phyloP scores from a whole-genome alignment of 1,140 invertebrate species.

The Doryteuthis pealeii region DNA sequence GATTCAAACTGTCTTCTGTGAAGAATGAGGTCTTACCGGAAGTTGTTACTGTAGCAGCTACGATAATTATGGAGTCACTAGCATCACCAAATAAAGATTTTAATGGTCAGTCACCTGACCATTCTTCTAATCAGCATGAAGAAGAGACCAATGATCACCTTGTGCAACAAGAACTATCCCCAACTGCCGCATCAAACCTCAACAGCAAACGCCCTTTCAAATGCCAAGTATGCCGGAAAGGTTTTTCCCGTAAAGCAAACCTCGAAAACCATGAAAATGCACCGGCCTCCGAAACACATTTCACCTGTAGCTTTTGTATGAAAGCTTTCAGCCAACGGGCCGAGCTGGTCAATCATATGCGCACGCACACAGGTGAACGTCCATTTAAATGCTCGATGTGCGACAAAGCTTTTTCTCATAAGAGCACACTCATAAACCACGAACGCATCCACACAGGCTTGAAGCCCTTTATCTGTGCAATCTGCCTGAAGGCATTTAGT shows the following conservation, averaged over 20 bases:
- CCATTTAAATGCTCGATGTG: slow-evolving; percentile 76
- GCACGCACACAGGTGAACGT: slow-evolving; percentile 19
- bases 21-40: too few relatives aligned
- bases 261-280: not conserved
- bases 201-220: slow-evolving; percentile 11
- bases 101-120: too few relatives aligned
- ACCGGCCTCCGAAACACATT: not conserved
- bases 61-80: too few relatives aligned
- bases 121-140: too few relatives aligned
- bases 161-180: too few relatives aligned
- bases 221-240: slow-evolving; percentile 61
- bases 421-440: slow-evolving; percentile 80
- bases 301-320: not conserved
- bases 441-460: slow-evolving; percentile 23
- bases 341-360: slow-evolving; percentile 14
- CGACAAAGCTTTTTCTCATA: slow-evolving; percentile 84
- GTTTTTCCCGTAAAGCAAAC: not conserved
- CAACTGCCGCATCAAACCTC: too few relatives aligned
- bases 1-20: too few relatives aligned
- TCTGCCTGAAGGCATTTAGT: slow-evolving; percentile 34
- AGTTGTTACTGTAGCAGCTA: too few relatives aligned
- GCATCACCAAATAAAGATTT: too few relatives aligned
- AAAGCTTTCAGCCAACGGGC: not conserved
- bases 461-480: slow-evolving; percentile 32
- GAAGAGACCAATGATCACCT: too few relatives aligned